Evolutionary conservation across 2,797 vertebrate genomes (phyloP).

Genomic region (Clarias laeviceps): DNA sequence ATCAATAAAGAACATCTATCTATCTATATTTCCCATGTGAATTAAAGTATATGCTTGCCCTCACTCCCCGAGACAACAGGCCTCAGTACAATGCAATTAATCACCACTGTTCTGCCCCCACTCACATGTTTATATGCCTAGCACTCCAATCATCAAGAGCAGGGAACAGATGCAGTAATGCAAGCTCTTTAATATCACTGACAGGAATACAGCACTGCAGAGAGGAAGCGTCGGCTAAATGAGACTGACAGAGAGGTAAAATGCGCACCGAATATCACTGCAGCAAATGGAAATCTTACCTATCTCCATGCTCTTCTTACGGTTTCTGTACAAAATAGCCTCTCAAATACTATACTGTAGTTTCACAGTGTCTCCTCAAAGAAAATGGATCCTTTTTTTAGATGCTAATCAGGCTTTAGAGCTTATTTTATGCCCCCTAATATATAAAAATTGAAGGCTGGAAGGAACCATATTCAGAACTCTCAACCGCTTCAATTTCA

Average conservation of each 20-base stretch:
- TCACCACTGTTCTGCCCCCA: not conserved
- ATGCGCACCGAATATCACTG: not conserved
- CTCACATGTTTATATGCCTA: conserved; percentile 9
- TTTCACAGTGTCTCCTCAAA: not conserved
- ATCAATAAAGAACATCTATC: conserved; percentile 16
- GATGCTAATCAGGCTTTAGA: not conserved
- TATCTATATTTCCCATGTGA: conserved; percentile 10
- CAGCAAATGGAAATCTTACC: not conserved
- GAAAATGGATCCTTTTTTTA: not conserved
- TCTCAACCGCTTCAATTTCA: not conserved
- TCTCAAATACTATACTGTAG: not conserved
- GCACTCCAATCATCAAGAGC: conserved; percentile 10
- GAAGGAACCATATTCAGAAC: not conserved
- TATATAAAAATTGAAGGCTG: not conserved
- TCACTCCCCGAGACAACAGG: not conserved
- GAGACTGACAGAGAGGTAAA: conserved; percentile 15
- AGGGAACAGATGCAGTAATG: not conserved
- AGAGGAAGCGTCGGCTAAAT: conserved; percentile 23
- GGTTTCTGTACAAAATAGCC: not conserved
- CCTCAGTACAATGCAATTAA: conserved; percentile 10
- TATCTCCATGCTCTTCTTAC: not conserved
- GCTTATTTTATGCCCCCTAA: not conserved
- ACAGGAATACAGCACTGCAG: conserved; percentile 14
- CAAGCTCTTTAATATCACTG: conserved; percentile 25
- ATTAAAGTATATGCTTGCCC: not conserved